Evolutionary conservation across 2,888 invertebrate genomes (phyloP).

Genomic region (Ennomos quercinarius): DNA sequence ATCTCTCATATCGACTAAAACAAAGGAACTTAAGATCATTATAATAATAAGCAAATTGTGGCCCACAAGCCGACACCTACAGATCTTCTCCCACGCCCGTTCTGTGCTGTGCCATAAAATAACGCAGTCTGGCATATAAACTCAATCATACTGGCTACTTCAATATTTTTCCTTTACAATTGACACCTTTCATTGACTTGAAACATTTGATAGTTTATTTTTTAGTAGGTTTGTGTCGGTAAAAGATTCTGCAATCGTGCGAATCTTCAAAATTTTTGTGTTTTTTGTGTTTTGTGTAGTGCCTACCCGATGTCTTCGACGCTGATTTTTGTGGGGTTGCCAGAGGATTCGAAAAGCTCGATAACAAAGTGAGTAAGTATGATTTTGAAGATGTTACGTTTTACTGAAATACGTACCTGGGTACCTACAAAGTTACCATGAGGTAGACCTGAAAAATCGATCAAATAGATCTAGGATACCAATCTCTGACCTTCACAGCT

Average conservation of each 20-base stretch:
- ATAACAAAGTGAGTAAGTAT: constrained; percentile 80
- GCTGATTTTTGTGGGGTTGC: constrained; percentile 84
- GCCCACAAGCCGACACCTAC: constrained; percentile 60
- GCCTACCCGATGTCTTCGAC: constrained; percentile 85
- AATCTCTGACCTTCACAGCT: too few relatives aligned
- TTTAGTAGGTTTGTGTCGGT: constrained; percentile 14
- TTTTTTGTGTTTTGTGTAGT: constrained; percentile 46
- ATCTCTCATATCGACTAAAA: constrained; percentile 22
- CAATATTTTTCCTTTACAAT: constrained; percentile 19
- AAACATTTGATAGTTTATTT: constrained; percentile 10
- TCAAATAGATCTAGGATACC: too few relatives aligned
- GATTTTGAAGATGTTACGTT: too few relatives aligned
- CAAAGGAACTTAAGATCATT: constrained; percentile 60
- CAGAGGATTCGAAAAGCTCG: constrained; percentile 86
- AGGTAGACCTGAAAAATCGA: too few relatives aligned
- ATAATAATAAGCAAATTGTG: constrained; percentile 45
- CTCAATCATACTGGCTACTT: constrained; percentile 63
- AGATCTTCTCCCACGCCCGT: constrained; percentile 63
- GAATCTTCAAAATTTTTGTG: constrained; percentile 37
- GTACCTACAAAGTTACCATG: too few relatives aligned
- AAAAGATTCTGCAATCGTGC: constrained; percentile 31
- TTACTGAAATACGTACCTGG: neutral
- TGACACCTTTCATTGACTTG: constrained; percentile 48
- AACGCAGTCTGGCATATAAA: constrained; percentile 64
- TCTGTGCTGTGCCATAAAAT: constrained; percentile 59